phyloP scores from a whole-genome alignment of 1,140 invertebrate species.

The Scylla paramamosain region DNA sequence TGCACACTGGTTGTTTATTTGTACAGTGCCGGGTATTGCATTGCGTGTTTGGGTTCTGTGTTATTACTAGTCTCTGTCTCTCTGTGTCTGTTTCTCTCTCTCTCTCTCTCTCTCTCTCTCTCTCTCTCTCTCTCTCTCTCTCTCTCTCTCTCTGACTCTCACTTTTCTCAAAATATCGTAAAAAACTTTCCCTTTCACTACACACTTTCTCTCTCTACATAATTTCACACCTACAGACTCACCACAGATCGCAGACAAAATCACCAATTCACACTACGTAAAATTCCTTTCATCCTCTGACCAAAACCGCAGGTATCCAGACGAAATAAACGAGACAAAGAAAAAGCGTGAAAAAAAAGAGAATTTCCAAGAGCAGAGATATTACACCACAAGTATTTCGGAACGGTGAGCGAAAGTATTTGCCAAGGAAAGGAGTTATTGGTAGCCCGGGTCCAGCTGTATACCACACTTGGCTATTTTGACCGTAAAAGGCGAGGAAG shows the following conservation, averaged over 20 bases:
- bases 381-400: not conserved
- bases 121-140: constrained; percentile 43
- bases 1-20: too few relatives aligned
- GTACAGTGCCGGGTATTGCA: too few relatives aligned
- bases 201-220: not conserved
- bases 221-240: too few relatives aligned
- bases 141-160: constrained; percentile 10
- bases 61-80: not conserved
- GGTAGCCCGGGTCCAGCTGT: not conserved
- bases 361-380: not conserved
- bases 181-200: not conserved
- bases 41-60: too few relatives aligned
- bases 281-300: too few relatives aligned
- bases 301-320: not conserved
- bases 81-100: constrained; percentile 14
- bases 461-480: constrained; percentile 17
- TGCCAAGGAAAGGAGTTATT: not conserved
- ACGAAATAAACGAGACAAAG: not conserved
- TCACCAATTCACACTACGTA: too few relatives aligned
- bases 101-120: constrained; percentile 41
- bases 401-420: too few relatives aligned
- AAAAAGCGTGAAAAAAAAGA: not conserved
- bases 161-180: too few relatives aligned
- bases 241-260: too few relatives aligned
- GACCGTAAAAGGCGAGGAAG: constrained; percentile 30